Conservation (phyloP, 2,888 invertebrate genomes). For the Salpingus planirostris region DNA sequence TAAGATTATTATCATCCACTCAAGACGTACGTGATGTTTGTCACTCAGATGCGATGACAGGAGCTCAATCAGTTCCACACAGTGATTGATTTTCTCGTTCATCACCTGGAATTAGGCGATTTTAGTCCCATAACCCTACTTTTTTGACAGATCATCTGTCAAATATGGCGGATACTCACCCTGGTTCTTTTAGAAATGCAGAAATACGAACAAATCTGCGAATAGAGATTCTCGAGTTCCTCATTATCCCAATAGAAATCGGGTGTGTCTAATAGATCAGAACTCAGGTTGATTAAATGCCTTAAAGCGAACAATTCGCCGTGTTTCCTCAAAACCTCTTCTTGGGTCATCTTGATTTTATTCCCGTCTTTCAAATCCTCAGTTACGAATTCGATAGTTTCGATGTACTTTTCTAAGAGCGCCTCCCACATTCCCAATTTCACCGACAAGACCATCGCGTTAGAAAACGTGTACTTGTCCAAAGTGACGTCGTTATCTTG, state of each 20-base stretch:
- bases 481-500: constrained; percentile 45
- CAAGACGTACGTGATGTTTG: constrained; percentile 83
- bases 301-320: constrained; percentile 85
- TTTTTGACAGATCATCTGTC: neutral
- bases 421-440: constrained; percentile 94
- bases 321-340: constrained; percentile 65
- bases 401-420: constrained; percentile 71
- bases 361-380: constrained; percentile 69
- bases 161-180: constrained; percentile 43
- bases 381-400: constrained; percentile 73
- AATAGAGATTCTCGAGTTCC: constrained; percentile 75
- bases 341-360: constrained; percentile 58
- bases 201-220: constrained; percentile 74
- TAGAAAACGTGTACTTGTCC: constrained; percentile 90
- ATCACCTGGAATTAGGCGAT: constrained; percentile 56
- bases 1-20: constrained; percentile 95
- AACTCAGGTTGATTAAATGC: constrained; percentile 86
- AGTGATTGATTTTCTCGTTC: constrained; percentile 92
- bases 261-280: constrained; percentile 88
- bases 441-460: constrained; percentile 88
- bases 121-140: neutral
- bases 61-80: constrained; percentile 84
- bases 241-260: constrained; percentile 99
- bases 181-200: constrained; percentile 75
- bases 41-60: constrained; percentile 86